Conservation (phyloP, 2,113 vertebrate species). For the Hystrix cristata region DNA sequence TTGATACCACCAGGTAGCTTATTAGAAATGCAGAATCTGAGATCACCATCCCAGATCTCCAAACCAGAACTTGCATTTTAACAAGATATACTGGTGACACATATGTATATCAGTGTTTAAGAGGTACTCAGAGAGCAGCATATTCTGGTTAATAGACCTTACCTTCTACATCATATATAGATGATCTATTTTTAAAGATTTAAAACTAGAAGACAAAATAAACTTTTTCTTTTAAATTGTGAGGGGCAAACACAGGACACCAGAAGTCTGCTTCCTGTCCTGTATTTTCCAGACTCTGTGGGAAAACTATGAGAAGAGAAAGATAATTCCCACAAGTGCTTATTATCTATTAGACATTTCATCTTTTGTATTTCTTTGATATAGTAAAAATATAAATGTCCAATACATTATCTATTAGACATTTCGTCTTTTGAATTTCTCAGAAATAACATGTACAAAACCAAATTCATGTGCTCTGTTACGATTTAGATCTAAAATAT, state of each 20-base stretch:
- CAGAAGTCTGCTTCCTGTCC: not conserved
- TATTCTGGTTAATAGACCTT: not conserved
- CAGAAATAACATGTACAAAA: not conserved
- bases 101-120: not conserved
- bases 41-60: not conserved
- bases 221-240: not conserved
- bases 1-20: not conserved
- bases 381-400: too few species aligned
- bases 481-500: not conserved
- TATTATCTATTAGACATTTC: not conserved
- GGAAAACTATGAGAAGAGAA: not conserved
- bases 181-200: conserved; percentile 11
- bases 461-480: not conserved
- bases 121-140: not conserved
- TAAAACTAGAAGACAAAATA: conserved; percentile 21
- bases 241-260: not conserved
- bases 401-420: not conserved
- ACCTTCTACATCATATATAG: too few species aligned
- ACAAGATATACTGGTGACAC: not conserved
- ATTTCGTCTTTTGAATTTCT: not conserved
- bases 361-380: too few species aligned
- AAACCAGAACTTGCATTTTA: not conserved
- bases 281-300: not conserved
- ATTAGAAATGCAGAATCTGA: not conserved
- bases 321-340: not conserved